Base-by-base conservation (phyloP, 2,888 invertebrate genomes). In the Cryptocephalus primarius region DNA sequence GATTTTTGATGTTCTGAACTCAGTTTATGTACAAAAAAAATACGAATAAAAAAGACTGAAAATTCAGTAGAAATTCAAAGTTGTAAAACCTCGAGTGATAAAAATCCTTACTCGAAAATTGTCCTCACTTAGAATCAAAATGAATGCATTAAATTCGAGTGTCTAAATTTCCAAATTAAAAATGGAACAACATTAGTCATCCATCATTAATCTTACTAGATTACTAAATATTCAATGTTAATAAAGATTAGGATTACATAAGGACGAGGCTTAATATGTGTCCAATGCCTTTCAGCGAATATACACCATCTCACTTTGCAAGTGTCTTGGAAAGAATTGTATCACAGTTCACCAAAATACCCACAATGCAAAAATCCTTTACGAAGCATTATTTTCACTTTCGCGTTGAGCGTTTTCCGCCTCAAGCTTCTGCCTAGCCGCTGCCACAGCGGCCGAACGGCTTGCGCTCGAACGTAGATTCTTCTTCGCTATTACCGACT, bases 381-480 rank as follows among this genome's bases (percentile, higher is more conserved):
- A 59, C 56, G 58, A 61, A 51, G 58, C 61, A 55, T 59, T 59
- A 43, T 57, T 55, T 45, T 66, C 66, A 54, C 64, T 62, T 48
- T 65, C 64, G 46, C 62, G 62, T 55, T 63, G 63, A 50, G 64
- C 65, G 53, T 67, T 65, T 56, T 70, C 68, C 11, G 68, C 69
- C 54, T 64, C 65, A 49, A 67, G 61, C 33, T 74, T 74, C 11
- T 74, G 75, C 41, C 75, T 56, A 6, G 75, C 72, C 36, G 76
- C 72, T 45, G 76, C 72, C 42, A 77, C 72, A 33, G 76, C 73
- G 54, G 79, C 72, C 56, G 80, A 78, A 58, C 85, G 67, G 56
- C 85, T 84, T 33, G 88, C 83, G 67, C 88, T 88, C 4, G 87
- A 87, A 52, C 79, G 71, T 49, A 79, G 64, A 61, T 78, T 78